Evolutionary conservation across 2,888 invertebrate genomes (phyloP), one percentile per base, ranked within the genome.

Genomic region (Eupeodes latifasciatus): DNA sequence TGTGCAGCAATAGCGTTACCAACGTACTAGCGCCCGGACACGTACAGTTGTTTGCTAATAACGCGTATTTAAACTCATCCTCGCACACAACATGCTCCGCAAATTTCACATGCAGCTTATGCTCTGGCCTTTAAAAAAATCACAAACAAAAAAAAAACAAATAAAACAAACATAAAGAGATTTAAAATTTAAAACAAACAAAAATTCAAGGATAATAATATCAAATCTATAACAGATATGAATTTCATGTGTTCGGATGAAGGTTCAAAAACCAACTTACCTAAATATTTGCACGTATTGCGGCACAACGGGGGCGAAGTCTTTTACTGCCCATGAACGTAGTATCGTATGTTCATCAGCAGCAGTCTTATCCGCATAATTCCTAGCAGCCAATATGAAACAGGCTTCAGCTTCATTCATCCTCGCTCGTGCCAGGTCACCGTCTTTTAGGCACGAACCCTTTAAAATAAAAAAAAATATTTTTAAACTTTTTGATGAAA

Each of bases 31-130:
- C 98, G 16, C 99, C 99, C 0, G 99, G 99, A 94, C 98, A 99
- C 89, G 99, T 97, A 94, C 99, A 99, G 94, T 99, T 99, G 95
- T 99, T 99, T 88, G 99, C 99, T 90, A 99, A 94, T 83, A 99
- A 95, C 34, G 99, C 99, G 93, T 99, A 99, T 94, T 99, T 99
- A 94, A 99, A 99, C 94, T 99, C 99, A 93, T 99, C 99, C 94
- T 99, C 99, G 94, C 99, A 99, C 51, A 99, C 99, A 16, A 99
- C 98, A 93, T 98, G 98, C 93, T 99, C 99, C 57, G 99, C 99
- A 94, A 99, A 99, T 94, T 99, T 98, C 66, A 99, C 99, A 94
- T 99, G 99, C 91, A 99, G 95, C 93, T 99, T 99, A 94, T 99
- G 99, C 94, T 99, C 99, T 76, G 99, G 99, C 92, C 99, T 96